These are phyloP conservation scores for Enteromius radiatus DNA, from an alignment of 2,797 vertebrate genomes.

Conservation along the genomic window DNA sequence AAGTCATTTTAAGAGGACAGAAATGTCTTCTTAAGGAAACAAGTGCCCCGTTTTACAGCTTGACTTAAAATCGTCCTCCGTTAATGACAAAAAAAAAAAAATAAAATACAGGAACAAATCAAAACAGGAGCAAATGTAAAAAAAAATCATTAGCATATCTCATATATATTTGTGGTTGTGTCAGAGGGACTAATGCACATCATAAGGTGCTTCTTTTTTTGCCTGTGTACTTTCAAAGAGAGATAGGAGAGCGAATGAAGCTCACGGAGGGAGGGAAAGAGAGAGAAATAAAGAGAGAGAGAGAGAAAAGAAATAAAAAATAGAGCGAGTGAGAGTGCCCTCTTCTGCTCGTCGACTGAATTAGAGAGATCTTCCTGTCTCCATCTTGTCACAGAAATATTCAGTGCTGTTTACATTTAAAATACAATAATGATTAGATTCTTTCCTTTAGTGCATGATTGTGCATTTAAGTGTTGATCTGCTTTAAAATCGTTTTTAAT, in stretches of 20 bases:
- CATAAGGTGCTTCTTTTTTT: slow-evolving; percentile 40
- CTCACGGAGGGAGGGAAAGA: slow-evolving; percentile 48
- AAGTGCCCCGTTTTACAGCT: neutral
- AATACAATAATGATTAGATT: neutral
- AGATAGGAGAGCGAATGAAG: slow-evolving; percentile 44
- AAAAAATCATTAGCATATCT: slow-evolving; percentile 35
- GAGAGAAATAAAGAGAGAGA: slow-evolving; percentile 41
- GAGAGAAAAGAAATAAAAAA: slow-evolving; percentile 44
- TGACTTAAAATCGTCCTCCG: neutral
- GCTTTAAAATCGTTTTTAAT: neutral
- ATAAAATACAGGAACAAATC: slow-evolving; percentile 20
- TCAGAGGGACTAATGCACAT: slow-evolving; percentile 40
- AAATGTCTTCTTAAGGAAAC: neutral
- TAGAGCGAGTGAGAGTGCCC: slow-evolving; percentile 79
- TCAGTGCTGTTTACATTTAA: slow-evolving; percentile 3
- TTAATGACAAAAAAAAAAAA: slow-evolving; percentile 5
- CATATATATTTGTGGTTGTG: slow-evolving; percentile 37
- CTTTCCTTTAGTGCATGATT: neutral
- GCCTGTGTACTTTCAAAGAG: slow-evolving; percentile 54
- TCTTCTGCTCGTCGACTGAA: slow-evolving; percentile 78
- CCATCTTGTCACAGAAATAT: slow-evolving; percentile 53
- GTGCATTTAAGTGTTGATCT: neutral
- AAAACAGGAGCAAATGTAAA: slow-evolving; percentile 10
- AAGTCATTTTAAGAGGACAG: slow-evolving; percentile 2
- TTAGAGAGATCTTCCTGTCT: slow-evolving; percentile 51